phyloP scores from a whole-genome alignment of 2,797 vertebrate genomes.

The Lepus oiostolus region DNA sequence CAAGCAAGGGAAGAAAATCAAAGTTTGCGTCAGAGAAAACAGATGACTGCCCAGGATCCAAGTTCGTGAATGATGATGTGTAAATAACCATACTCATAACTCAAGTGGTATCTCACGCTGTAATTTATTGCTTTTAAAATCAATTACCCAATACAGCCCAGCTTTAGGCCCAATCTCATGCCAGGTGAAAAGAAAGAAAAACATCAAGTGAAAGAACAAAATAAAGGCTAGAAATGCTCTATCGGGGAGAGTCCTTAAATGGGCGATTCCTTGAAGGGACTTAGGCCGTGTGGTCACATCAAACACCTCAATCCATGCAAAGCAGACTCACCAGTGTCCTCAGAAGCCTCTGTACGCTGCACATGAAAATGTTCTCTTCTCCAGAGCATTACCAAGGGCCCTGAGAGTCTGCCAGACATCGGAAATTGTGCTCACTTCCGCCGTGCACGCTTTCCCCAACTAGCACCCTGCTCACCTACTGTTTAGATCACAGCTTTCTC shows the following conservation, averaged over 20 bases:
- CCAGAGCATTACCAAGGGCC: background rate
- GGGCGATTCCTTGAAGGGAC: constrained; percentile 23
- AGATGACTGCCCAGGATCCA: constrained; percentile 47
- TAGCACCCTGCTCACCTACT: constrained; percentile 4
- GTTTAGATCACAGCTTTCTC: background rate
- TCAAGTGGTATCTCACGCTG: constrained; percentile 5
- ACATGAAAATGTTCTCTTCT: background rate
- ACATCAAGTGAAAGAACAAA: constrained; percentile 46
- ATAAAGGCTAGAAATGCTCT: constrained; percentile 20
- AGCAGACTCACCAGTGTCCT: background rate
- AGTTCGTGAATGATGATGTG: constrained; percentile 62
- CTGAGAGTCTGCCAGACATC: background rate
- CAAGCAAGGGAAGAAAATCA: constrained; percentile 63
- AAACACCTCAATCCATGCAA: background rate
- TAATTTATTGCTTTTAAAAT: constrained; percentile 60
- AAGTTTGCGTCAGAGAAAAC: constrained; percentile 54
- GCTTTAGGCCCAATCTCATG: constrained; percentile 2
- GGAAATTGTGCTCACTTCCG: constrained; percentile 14
- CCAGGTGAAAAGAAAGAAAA: constrained; percentile 62
- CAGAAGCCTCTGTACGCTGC: background rate
- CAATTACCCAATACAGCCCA: background rate
- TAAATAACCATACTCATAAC: constrained; percentile 19
- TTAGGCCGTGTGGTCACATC: background rate
- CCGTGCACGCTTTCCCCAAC: background rate
- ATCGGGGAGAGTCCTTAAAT: constrained; percentile 1